Base-by-base conservation (phyloP, 2,888 invertebrate species). In the Tortricodes alternella region DNA sequence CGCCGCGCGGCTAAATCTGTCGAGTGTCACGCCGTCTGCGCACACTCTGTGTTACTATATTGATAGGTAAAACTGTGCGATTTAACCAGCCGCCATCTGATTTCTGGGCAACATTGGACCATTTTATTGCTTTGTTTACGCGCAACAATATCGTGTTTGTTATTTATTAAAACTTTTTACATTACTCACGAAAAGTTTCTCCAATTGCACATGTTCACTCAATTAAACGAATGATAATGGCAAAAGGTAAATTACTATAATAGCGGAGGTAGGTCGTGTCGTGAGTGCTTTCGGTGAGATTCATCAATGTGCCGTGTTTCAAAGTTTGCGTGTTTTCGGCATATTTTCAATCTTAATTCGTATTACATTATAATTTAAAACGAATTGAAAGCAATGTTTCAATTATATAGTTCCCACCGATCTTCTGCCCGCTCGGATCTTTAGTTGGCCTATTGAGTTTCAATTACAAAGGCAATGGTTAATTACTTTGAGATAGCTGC, bases 271-370 rank as follows among this genome's bases (percentile, higher is more conserved):
- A 72, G 71, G 70, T 76, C 73, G 79, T 21, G 19, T n/a, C 27
- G 48, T 74, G 74, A 86, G 80, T 82, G 83, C 80, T 80, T 74
- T 79, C 74, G 68, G 60, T 73, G 76, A 74, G 80, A 87, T 89
- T 88, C 88, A 88, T 85, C 72, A 76, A n/a, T n/a, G n/a, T n/a
- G n/a, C n/a, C n/a, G n/a, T n/a, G n/a, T n/a, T n/a, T n/a, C n/a
- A n/a, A n/a, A n/a, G n/a, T n/a, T n/a, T n/a, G n/a, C n/a, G n/a
- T n/a, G n/a, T n/a, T n/a, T n/a, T n/a, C n/a, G n/a, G n/a, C n/a
- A n/a, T n/a, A n/a, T n/a, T n/a, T n/a, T n/a, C n/a, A n/a, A n/a
- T n/a, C n/a, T n/a, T n/a, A n/a, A n/a, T n/a, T 74, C 64, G 60
- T 58, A 60, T 59, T 62, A 62, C 55, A 62, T 62, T 49, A 63